These are phyloP conservation scores for Pomatostomus ruficeps DNA, from an alignment of 2,113 vertebrate species.

Conservation along the genomic window DNA sequence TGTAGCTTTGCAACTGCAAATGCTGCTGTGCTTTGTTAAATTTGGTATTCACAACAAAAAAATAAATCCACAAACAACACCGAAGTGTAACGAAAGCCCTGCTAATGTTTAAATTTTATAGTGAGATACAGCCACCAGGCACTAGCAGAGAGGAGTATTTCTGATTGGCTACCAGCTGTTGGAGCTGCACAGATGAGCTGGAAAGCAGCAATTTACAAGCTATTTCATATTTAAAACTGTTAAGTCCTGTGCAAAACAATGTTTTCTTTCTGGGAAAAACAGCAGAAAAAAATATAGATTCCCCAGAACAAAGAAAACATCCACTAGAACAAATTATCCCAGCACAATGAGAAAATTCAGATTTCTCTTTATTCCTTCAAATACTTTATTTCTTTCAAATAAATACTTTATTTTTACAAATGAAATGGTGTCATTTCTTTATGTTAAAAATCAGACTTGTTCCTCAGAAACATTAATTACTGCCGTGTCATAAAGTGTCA, in stretches of 20 bases:
- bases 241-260: slow-evolving; percentile 57
- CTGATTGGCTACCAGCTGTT: slow-evolving; percentile 68
- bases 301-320: neutral
- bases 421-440: neutral
- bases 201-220: slow-evolving; percentile 66
- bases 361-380: neutral
- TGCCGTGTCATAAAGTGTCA: neutral
- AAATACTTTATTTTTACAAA: neutral
- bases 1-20: slow-evolving; percentile 29
- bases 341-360: neutral
- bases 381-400: neutral
- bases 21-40: slow-evolving; percentile 34
- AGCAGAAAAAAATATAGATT: neutral
- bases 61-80: slow-evolving; percentile 19
- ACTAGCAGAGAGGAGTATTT: slow-evolving; percentile 56
- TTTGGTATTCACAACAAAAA: slow-evolving; percentile 27
- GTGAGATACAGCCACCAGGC: slow-evolving; percentile 60
- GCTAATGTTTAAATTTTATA: slow-evolving; percentile 68
- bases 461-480: slow-evolving; percentile 49
- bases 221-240: slow-evolving; percentile 71
- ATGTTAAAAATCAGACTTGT: neutral
- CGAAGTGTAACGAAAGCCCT: slow-evolving; percentile 56
- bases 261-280: slow-evolving; percentile 44
- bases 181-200: slow-evolving; percentile 63
- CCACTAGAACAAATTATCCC: neutral